These are phyloP conservation scores for Sebastolobus altivelis DNA, from an alignment of 2,797 vertebrate species.

Conservation along the genomic window DNA sequence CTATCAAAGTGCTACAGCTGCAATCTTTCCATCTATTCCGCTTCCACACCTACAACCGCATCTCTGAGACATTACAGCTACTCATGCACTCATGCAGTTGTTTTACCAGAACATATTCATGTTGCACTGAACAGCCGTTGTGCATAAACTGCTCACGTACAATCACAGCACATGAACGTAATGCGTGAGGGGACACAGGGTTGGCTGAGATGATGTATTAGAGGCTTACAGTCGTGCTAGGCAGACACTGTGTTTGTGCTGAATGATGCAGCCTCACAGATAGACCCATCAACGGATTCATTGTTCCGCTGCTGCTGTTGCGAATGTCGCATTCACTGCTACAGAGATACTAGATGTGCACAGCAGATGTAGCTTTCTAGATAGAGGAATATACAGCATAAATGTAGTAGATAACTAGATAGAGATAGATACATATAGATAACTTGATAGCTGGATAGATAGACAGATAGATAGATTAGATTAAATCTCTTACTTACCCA, in stretches of 20 bases:
- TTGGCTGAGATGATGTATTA: constrained; percentile 24
- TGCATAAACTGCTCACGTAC: not conserved
- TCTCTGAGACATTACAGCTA: not conserved
- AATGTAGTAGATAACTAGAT: not conserved
- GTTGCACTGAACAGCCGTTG: not conserved
- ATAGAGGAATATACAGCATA: not conserved
- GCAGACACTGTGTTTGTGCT: constrained; percentile 66
- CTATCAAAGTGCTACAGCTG: not conserved
- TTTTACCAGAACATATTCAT: not conserved
- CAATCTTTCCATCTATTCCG: not conserved
- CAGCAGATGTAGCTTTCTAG: not conserved
- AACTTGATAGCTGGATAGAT: not conserved
- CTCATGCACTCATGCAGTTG: not conserved
- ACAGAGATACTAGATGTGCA: not conserved
- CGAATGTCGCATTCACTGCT: constrained; percentile 29
- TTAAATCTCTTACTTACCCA: constrained; percentile 85
- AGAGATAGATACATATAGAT: not conserved
- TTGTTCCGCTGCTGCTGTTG: constrained; percentile 56
- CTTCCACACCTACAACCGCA: not conserved
- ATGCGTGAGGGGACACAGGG: not conserved
- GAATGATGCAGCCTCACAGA: constrained; percentile 54
- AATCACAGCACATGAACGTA: not conserved
- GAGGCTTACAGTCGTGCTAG: constrained; percentile 64
- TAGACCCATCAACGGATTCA: constrained; percentile 45
- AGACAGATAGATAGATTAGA: constrained; percentile 23